Evolutionary conservation across 2,888 invertebrate genomes (phyloP), one percentile per base, ranked within the genome.

Genomic region (Ariolimax columbianus): DNA sequence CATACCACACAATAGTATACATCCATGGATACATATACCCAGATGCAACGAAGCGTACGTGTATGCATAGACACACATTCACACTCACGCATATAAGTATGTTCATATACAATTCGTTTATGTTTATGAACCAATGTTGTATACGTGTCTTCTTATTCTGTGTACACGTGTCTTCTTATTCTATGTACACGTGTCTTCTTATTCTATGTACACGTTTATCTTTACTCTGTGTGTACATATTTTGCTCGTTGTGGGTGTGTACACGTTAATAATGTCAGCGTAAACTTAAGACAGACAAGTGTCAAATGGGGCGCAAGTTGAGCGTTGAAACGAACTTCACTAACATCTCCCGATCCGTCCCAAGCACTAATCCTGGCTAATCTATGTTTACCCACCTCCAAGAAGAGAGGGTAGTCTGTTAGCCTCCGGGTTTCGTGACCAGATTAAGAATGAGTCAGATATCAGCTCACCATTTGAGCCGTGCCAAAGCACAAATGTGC

Each of bases 341-440:
- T 33, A 33, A 33, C 33, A 66, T 66, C 19, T 23, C 1, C 3
- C 30, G 66, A 66, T 66, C 30, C n/a, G 63, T 2, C 30, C 17
- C 33, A 17, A 17, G 33, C 66, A 66, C 33, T 33, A 66, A 66
- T 66, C 66, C 33, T 17, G 2, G 33, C 66, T 66, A 66, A 66
- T 66, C 66, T 66, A 0, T 66, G 66, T 66, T 66, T 66, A 66
- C 17, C 30, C 66, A 33, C 14, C 66, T 66, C 14, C 3, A 33
- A 66, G 66, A 66, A 66, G 66, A 66, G 66, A 33, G 66, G 66
- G 33, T 66, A 66, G 66, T 66, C 33, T 33, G 66, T 63, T 63
- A 3, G 30, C 30, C 30, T 17, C 30, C 14, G n/a, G 3, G 30
- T 30, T 30, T 30, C 2, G 30, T 7, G 66, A 3, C 30, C 17